Conservation (phyloP, 2,888 invertebrate genomes). For the Eupithecia insigniata region DNA sequence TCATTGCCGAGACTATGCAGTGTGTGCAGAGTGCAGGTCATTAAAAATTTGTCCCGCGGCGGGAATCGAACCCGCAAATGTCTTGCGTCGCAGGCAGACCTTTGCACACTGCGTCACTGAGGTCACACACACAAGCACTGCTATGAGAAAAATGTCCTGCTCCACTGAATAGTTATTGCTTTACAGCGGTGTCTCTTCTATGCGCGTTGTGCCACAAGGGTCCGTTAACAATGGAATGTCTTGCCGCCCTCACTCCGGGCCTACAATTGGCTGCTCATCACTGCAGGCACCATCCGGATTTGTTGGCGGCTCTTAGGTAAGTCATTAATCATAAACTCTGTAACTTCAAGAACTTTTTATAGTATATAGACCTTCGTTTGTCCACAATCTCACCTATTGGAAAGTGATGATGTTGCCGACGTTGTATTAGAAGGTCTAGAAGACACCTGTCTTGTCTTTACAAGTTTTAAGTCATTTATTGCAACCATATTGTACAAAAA, state of each 20-base stretch:
- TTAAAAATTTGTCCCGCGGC: too few relatives aligned
- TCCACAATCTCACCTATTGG: too few relatives aligned
- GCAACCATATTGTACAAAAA: too few relatives aligned
- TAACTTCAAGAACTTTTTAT: too few relatives aligned
- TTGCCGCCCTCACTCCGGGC: slow-evolving; percentile 70
- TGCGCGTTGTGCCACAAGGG: slow-evolving; percentile 62
- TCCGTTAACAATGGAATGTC: slow-evolving; percentile 52
- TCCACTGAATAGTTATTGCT: neutral
- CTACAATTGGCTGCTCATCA: slow-evolving; percentile 76
- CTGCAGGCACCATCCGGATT: slow-evolving; percentile 64
- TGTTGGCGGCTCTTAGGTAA: slow-evolving; percentile 73
- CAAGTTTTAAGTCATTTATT: too few relatives aligned
- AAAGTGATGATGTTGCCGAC: too few relatives aligned
- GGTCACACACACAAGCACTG: neutral
- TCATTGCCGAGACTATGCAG: too few relatives aligned
- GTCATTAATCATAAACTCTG: too few relatives aligned
- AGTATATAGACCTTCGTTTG: too few relatives aligned
- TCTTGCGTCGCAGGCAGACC: neutral
- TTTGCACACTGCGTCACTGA: neutral
- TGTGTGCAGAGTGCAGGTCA: too few relatives aligned
- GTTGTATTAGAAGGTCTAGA: too few relatives aligned
- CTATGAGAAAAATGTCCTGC: slow-evolving; percentile 1
- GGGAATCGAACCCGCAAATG: neutral
- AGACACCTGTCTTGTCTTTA: too few relatives aligned
- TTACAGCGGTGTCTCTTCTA: slow-evolving; percentile 70